Percentiles rank a stretch among this genome's conserved stretches.
Conservation (phyloP, 2,888 invertebrate species). For the Eupithecia vulgata region DNA sequence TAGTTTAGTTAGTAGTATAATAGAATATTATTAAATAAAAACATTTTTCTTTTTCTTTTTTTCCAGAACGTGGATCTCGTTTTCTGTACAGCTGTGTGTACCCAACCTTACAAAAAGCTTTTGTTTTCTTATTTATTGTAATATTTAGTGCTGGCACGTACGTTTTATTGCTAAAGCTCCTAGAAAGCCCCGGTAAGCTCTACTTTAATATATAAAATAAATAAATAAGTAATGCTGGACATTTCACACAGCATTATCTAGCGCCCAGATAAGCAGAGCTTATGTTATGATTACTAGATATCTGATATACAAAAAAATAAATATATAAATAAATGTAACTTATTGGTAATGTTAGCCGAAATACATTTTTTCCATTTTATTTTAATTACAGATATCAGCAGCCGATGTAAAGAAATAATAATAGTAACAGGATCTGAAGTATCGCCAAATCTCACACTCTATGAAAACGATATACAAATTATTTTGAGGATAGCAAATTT, state of each 20-base stretch:
- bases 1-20: too few relatives aligned
- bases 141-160: constrained; percentile 58
- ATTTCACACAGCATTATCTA: too few relatives aligned
- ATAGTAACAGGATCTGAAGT: constrained; percentile 60
- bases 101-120: constrained; percentile 57
- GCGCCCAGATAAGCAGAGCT: too few relatives aligned
- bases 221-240: too few relatives aligned
- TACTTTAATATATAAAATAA: too few relatives aligned
- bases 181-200: constrained; percentile 60
- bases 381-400: constrained; percentile 52
- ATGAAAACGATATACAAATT: constrained; percentile 57
- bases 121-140: constrained; percentile 55
- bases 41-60: background rate
- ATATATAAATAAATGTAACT: background rate
- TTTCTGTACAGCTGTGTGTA: constrained; percentile 56
- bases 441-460: constrained; percentile 58
- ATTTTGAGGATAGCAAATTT: constrained; percentile 59
- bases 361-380: background rate
- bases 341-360: background rate
- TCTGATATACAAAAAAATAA: too few relatives aligned
- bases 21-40: too few relatives aligned
- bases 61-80: constrained; percentile 58
- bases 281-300: too few relatives aligned
- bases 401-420: constrained; percentile 62
- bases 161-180: constrained; percentile 55